These are phyloP conservation scores for Alfaro cultratus DNA, from an alignment of 2,797 vertebrate genomes.

Conservation along the genomic window DNA sequence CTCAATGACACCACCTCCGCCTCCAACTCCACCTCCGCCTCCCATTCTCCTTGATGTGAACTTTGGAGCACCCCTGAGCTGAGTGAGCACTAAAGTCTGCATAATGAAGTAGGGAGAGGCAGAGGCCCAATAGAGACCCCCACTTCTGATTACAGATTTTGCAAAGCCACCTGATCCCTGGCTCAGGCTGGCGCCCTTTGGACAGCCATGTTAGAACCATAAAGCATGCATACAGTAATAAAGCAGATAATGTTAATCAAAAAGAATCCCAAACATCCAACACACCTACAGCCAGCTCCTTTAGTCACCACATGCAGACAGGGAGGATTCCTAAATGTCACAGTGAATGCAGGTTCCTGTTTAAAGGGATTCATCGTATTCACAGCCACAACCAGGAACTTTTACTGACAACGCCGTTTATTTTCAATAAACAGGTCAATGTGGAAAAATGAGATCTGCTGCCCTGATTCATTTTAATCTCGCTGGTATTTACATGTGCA, in stretches of 20 bases:
- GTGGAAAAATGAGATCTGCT: not conserved
- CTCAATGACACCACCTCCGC: conserved; percentile 42
- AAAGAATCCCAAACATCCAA: conserved; percentile 62
- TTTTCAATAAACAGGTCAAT: not conserved
- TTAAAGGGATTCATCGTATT: not conserved
- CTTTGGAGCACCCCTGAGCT: conserved; percentile 58
- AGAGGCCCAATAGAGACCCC: conserved; percentile 33
- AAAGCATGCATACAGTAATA: conserved; percentile 26
- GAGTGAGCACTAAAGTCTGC: conserved; percentile 50
- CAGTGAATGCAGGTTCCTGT: not conserved
- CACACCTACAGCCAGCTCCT: conserved; percentile 11
- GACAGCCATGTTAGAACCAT: conserved; percentile 12
- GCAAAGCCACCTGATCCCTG: conserved; percentile 27
- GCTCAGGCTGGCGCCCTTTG: conserved; percentile 44
- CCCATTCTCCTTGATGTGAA: conserved; percentile 59
- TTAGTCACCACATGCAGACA: not conserved
- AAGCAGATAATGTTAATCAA: conserved; percentile 43
- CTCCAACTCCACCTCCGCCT: conserved; percentile 1
- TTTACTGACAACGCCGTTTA: not conserved
- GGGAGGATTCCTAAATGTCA: not conserved
- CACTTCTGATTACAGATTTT: conserved; percentile 23
- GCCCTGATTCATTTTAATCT: not conserved
- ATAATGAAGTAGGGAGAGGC: conserved; percentile 44
- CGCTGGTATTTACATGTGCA: not conserved
- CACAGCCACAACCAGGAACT: not conserved